phyloP scores from a whole-genome alignment of 1,140 invertebrate genomes.

The Drosophila oshimai region DNA sequence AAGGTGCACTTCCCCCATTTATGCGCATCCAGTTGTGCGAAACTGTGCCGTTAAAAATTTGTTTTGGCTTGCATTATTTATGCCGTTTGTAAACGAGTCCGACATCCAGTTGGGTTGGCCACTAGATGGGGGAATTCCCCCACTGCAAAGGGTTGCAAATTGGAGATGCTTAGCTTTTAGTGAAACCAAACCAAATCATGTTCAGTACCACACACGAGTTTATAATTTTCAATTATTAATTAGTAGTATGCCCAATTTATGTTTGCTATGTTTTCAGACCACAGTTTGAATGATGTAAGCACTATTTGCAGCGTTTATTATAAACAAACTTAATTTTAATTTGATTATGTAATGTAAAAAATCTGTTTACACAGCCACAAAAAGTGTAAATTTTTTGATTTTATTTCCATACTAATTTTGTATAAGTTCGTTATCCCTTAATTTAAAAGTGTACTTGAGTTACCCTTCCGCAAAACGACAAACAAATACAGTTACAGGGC shows the following conservation, averaged over 20 bases:
- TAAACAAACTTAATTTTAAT: too few species aligned
- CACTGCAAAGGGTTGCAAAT: slow-evolving; percentile 5
- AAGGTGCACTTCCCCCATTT: slow-evolving; percentile 34
- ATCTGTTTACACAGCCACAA: too few species aligned
- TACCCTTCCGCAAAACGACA: neutral
- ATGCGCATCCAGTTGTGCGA: slow-evolving; percentile 45
- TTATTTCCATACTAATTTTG: neutral
- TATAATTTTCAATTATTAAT: slow-evolving; percentile 4
- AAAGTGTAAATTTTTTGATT: too few species aligned
- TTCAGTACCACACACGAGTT: neutral
- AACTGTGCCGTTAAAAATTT: slow-evolving; percentile 56
- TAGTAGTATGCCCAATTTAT: neutral
- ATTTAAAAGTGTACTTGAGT: neutral
- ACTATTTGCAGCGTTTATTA: too few species aligned
- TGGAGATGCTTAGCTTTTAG: slow-evolving; percentile 21
- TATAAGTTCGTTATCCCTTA: neutral
- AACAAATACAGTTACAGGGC: slow-evolving; percentile 1
- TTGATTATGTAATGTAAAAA: too few species aligned
- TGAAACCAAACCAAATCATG: slow-evolving; percentile 9
- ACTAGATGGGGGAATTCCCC: neutral
- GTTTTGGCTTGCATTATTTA: slow-evolving; percentile 61
- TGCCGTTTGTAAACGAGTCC: slow-evolving; percentile 45
- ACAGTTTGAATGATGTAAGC: too few species aligned
- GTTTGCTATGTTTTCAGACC: neutral
- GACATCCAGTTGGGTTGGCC: neutral